Evolutionary conservation across 2,797 vertebrate species (phyloP), one percentile per base, ranked within the genome.

Genomic region (Poeciliopsis paucimaculata): DNA sequence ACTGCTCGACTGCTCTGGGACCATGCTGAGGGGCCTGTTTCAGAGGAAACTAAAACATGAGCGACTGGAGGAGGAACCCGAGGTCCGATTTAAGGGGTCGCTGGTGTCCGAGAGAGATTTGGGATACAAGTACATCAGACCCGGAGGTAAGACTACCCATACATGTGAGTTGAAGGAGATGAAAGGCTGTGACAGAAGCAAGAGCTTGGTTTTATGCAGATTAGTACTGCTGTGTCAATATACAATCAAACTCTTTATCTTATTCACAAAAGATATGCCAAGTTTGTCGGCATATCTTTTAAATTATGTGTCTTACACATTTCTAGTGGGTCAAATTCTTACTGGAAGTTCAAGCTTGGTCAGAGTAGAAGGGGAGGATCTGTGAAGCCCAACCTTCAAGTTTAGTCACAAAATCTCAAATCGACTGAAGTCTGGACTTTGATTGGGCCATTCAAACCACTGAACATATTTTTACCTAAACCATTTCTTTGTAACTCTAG

Each of bases 61-160:
- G 87, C 90, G 95, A 36, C 94, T 95, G 79, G 84, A 97, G 39
- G 95, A 93, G 23, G 96, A 97, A 77, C 90, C 95, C 0, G 96
- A 98, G 41, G 85, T 91, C 12, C 95, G 95, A 85, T 98, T 96
- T 82, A 98, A 96, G 90, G 98, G 98, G 66, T 97, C 95, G 72
- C 77, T 97, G 92, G 96, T 98, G 86, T 96, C 95, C 0, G 97
- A 98, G 95, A 95, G 85, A 82, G 95, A 97, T 75, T 95, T 99
- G 77, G 96, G 94, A 84, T 98, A 96, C 79, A 96, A 95, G 66
- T 97, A 97, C 71, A 93, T 97, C 79, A 95, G 90, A 77, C 97
- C 97, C 28, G 97, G 97, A 97, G 98, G 98, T 99, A 97, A 97
- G 97, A 72, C 66, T 26, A 49, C 75, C 47, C 5, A 5, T 26